Base-by-base conservation (phyloP, 2,888 invertebrate species). In the Acheta domesticus region DNA sequence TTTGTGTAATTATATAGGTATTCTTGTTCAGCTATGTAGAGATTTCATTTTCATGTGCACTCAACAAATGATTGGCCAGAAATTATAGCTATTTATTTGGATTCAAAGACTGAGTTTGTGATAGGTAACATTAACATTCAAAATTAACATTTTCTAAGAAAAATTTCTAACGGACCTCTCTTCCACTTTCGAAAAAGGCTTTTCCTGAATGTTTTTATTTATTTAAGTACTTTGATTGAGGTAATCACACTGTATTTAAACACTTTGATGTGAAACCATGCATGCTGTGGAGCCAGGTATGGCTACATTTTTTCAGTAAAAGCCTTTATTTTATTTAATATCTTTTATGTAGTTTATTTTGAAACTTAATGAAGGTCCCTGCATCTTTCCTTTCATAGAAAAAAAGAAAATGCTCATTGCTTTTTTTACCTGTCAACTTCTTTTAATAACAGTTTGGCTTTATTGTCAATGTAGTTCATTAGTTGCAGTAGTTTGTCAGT, bases 151-250 rank as follows among this genome's bases (percentile, higher is more conserved):
- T 77, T 62, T 21, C 75, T 75, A 75, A 74, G 49, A 76, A 73
- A 76, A 21, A 77, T 75, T 49, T 75, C 49, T 76, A 80, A 74
- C 73, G 74, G 76, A 77, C 79, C 79, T 79, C 62, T 62, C 76
- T 79, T 74, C 49, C 62, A 62, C 62, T 62, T 62, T 19, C 62
- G n/a, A 62, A 48, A 78, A 79, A 77, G 79, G 79, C 80, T 80
- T 80, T 80, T 80, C 78, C 79, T 80, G 79, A 79, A 76, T 79
- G 62, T n/a, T 62, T 62, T 62, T 62, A 62, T 62, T 62, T 62
- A 14, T 62, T 62, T 62, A n/a, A n/a, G 62, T 62, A 62, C n/a
- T 12, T 62, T n/a, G 36, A 36, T 62, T 62, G n/a, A 19, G 62
- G n/a, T 62, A 62, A 36, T 62, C n/a, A 62, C 62, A 62, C 62